A percentile compares a stretch with the other conserved stretches of the same genome.
Evolutionary conservation across 2,797 vertebrate genomes (phyloP).

Genomic region (Chaunax sp.): DNA sequence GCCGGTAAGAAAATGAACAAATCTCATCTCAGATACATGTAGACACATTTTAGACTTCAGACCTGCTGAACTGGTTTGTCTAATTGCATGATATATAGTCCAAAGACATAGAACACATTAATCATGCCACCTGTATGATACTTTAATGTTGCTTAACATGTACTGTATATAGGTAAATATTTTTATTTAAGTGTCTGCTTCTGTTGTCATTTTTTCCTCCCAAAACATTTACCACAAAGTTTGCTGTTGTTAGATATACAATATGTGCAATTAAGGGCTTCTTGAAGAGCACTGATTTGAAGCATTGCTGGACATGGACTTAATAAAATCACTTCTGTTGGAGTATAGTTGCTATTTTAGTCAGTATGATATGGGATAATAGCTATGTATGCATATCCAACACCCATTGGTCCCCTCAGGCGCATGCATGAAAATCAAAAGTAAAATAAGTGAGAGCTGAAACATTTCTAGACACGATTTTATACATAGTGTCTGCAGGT

Average conservation of each 20-base stretch:
- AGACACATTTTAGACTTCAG: background rate
- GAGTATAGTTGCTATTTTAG: too few relatives aligned
- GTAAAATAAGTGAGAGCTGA: too few relatives aligned
- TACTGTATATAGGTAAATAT: background rate
- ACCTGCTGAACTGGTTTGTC: background rate
- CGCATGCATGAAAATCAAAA: too few relatives aligned
- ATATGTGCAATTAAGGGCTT: too few relatives aligned
- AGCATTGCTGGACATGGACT: too few relatives aligned
- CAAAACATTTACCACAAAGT: background rate
- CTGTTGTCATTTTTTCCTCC: too few relatives aligned
- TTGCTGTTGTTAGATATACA: too few relatives aligned
- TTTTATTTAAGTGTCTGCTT: background rate
- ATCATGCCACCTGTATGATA: background rate
- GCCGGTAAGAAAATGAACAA: conserved; percentile 80
- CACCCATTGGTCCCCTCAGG: background rate
- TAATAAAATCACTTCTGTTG: too few relatives aligned
- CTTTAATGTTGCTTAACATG: background rate
- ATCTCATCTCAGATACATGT: background rate
- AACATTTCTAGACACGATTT: too few relatives aligned
- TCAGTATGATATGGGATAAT: too few relatives aligned
- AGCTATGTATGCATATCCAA: background rate
- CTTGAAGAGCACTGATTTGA: too few relatives aligned
- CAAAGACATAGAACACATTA: background rate
- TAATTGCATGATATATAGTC: background rate
- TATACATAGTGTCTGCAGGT: too few relatives aligned